phyloP scores from a whole-genome alignment of 2,797 vertebrate species.

The Chrosomus eos region DNA sequence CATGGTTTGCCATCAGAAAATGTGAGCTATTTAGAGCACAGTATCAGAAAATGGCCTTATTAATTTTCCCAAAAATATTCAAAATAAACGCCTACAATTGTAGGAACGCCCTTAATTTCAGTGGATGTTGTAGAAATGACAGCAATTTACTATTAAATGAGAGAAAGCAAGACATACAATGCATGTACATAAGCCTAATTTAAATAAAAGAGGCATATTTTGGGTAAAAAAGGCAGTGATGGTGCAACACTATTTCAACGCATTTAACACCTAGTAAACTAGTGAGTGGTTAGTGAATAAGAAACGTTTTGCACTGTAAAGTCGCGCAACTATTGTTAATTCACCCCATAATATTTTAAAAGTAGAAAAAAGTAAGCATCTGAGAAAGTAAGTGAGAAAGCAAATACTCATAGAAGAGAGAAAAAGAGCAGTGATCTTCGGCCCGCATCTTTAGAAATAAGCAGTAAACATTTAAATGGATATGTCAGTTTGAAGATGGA shows the following conservation, averaged over 20 bases:
- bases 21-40: conserved; percentile 62
- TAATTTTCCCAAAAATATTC: conserved; percentile 56
- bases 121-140: conserved; percentile 70
- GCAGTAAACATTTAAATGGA: conserved; percentile 77
- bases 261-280: neutral
- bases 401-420: neutral
- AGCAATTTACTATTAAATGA: no score
- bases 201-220: neutral
- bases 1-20: neutral
- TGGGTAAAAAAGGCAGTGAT: neutral
- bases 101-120: conserved; percentile 68
- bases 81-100: neutral
- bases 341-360: neutral
- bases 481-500: conserved; percentile 77
- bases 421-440: conserved; percentile 52
- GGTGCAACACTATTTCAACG: neutral
- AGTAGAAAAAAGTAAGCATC: neutral
- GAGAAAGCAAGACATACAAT: neutral
- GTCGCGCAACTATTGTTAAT: neutral
- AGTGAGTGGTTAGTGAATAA: neutral
- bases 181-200: neutral
- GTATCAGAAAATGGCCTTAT: conserved; percentile 65
- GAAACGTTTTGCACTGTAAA: neutral
- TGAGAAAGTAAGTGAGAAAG: neutral
- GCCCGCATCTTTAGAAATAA: conserved; percentile 70